Evolutionary conservation across 2,888 invertebrate genomes (phyloP).

Genomic region (Drosophila leonis): DNA sequence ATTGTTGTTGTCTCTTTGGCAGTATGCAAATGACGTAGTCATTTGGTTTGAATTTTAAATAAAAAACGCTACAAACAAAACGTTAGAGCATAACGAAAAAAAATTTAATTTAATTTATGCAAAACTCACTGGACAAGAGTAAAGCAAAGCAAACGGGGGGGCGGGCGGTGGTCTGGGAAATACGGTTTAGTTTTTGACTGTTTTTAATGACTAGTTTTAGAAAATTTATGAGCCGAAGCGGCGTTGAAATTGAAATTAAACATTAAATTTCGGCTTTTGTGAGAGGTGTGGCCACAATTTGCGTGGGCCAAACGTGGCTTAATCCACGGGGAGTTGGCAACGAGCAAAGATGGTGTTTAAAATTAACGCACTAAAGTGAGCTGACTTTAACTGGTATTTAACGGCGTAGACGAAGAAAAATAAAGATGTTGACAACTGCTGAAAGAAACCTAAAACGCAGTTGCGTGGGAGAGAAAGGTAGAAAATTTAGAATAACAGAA

Average conservation of each 20-base stretch:
- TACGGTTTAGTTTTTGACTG: constrained; percentile 49
- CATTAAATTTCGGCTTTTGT: constrained; percentile 48
- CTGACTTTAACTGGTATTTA: constrained; percentile 8
- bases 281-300: constrained; percentile 44
- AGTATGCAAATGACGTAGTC: constrained; percentile 65
- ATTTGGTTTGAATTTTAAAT: constrained; percentile 61
- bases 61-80: constrained; percentile 30
- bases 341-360: neutral
- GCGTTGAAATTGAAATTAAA: constrained; percentile 73
- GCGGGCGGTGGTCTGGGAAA: neutral
- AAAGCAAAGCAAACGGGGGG: constrained; percentile 28
- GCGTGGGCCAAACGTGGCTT: constrained; percentile 25
- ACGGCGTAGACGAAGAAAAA: neutral
- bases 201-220: constrained; percentile 71
- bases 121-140: constrained; percentile 55
- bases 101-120: constrained; percentile 74
- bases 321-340: constrained; percentile 15
- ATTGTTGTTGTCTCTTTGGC: constrained; percentile 41
- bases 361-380: constrained; percentile 19
- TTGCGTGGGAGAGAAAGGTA: neutral
- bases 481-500: neutral
- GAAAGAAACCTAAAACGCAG: neutral
- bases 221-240: constrained; percentile 70
- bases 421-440: neutral
- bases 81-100: constrained; percentile 14